A percentile compares a stretch with the other conserved stretches of the same genome.
Conservation (phyloP, 2,797 vertebrate species). For the Apogon talboti region DNA sequence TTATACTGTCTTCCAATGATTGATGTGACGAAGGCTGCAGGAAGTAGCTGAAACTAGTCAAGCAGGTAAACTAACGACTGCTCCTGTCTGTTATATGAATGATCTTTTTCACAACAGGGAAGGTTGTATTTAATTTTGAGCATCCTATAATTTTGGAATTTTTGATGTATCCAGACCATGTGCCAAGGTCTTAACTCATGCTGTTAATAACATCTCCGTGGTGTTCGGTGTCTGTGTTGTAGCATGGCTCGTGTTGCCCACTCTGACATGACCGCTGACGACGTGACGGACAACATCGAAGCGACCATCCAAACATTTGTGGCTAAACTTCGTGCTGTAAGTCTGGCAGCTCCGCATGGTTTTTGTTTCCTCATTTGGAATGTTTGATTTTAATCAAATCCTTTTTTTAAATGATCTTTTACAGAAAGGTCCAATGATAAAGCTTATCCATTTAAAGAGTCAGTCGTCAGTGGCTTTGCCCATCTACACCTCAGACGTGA, state of each 20-base stretch:
- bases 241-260: conserved; percentile 89
- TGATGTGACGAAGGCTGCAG: too few species aligned
- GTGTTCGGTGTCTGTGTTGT: conserved; percentile 34
- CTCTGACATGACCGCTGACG: conserved; percentile 86
- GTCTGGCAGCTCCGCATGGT: conserved; percentile 8
- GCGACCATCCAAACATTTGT: conserved; percentile 79
- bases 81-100: too few species aligned
- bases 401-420: conserved; percentile 9
- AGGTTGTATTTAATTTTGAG: too few species aligned
- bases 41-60: too few species aligned
- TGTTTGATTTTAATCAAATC: neutral
- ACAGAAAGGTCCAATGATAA: conserved; percentile 91
- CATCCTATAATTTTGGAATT: too few species aligned
- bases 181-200: too few species aligned
- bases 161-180: too few species aligned
- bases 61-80: too few species aligned
- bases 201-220: neutral
- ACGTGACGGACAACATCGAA: conserved; percentile 87
- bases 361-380: neutral
- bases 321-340: conserved; percentile 86
- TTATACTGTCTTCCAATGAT: too few species aligned
- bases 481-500: conserved; percentile 87
- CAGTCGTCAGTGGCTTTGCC: conserved; percentile 89
- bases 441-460: conserved; percentile 93
- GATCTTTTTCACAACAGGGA: too few species aligned